Conservation (phyloP, 2,888 invertebrate species). For the Phyllotreta cruciferae region DNA sequence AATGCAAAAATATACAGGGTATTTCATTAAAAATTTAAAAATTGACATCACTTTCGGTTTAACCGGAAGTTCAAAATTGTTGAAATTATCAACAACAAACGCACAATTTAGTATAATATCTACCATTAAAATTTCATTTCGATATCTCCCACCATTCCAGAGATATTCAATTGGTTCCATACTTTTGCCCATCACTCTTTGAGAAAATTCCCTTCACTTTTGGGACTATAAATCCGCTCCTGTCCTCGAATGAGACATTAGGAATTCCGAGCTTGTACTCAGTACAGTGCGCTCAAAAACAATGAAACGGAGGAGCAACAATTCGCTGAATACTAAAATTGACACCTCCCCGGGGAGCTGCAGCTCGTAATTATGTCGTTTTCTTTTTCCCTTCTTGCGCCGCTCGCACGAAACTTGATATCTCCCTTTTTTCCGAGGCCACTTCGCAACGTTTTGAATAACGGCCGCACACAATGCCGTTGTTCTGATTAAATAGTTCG, state of each 20-base stretch:
- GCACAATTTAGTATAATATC: no score
- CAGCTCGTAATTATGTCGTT: conserved; percentile 15
- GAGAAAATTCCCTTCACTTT: no score
- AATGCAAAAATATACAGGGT: no score
- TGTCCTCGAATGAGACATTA: conserved; percentile 18
- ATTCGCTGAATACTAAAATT: conserved; percentile 25
- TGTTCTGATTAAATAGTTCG: conserved; percentile 2
- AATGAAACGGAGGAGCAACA: conserved; percentile 26
- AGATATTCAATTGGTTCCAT: no score
- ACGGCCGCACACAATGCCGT: conserved; percentile 1
- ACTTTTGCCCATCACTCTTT: no score
- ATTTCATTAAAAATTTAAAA: no score
- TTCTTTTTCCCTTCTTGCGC: conserved; percentile 6
- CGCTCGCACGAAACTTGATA: not conserved
- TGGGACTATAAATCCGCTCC: conserved; percentile 10
- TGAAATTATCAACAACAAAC: no score
- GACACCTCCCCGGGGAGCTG: conserved; percentile 9
- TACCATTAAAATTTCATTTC: no score
- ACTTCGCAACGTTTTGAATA: conserved; percentile 10
- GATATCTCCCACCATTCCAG: no score
- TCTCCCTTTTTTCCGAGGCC: conserved; percentile 5
- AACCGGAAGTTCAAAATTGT: no score
- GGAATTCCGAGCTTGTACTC: conserved; percentile 20
- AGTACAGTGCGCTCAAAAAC: conserved; percentile 9
- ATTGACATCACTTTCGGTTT: no score